Percentiles rank a stretch among this genome's conserved stretches.
These are phyloP conservation scores for Nemapogon koenigi DNA, from an alignment of 2,888 invertebrate species.

Conservation along the genomic window DNA sequence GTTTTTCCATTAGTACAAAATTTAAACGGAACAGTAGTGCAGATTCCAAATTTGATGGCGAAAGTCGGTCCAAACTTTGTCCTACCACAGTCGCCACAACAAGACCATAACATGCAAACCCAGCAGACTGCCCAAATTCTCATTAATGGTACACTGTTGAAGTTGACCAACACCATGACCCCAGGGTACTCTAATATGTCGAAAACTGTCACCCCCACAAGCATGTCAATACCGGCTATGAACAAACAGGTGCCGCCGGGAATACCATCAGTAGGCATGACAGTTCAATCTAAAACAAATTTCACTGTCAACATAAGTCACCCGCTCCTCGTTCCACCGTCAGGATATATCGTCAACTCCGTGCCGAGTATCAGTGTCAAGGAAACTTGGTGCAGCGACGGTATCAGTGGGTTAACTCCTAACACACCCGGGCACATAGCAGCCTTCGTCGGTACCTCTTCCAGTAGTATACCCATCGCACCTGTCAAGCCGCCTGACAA, in stretches of 20 bases:
- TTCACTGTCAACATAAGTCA: constrained; percentile 60
- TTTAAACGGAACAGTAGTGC: constrained; percentile 62
- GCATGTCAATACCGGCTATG: constrained; percentile 41
- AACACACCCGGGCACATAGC: no score
- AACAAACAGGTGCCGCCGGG: constrained; percentile 49
- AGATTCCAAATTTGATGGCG: constrained; percentile 67
- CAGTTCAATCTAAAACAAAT: constrained; percentile 58
- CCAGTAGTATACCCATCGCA: constrained; percentile 54
- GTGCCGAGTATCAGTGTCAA: constrained; percentile 60
- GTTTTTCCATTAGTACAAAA: constrained; percentile 69
- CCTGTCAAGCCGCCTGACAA: constrained; percentile 56
- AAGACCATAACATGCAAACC: constrained; percentile 43
- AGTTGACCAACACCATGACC: constrained; percentile 40
- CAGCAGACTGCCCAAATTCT: constrained; percentile 54
- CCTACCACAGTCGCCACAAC: constrained; percentile 43
- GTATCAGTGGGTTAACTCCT: constrained; percentile 23
- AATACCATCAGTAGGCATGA: constrained; percentile 50
- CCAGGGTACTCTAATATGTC: constrained; percentile 38
- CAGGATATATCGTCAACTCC: constrained; percentile 58
- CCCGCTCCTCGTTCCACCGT: constrained; percentile 51
- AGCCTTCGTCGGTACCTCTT: no score
- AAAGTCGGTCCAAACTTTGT: constrained; percentile 61
- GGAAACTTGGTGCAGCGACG: constrained; percentile 50
- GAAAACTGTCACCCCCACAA: constrained; percentile 38
- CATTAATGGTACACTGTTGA: constrained; percentile 58